A percentile compares a stretch with the other conserved stretches of the same genome.
These are phyloP conservation scores for Anastatus disparis DNA, from an alignment of 1,140 invertebrate genomes.

Conservation along the genomic window DNA sequence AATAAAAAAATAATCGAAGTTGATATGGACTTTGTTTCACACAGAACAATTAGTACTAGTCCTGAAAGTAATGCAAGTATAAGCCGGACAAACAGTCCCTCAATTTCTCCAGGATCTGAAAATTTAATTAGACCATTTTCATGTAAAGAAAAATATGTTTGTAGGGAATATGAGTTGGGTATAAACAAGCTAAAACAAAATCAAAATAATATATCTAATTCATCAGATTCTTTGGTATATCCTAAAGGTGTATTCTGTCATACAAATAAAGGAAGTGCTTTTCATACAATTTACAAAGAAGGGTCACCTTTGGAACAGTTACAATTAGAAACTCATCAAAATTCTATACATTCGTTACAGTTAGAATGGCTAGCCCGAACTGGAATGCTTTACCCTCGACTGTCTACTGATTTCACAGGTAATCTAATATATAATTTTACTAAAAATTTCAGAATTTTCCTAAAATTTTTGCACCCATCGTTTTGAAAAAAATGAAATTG, in stretches of 20 bases:
- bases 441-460: too few species aligned
- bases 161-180: conserved; percentile 37
- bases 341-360: conserved; percentile 82
- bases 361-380: conserved; percentile 86
- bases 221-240: conserved; percentile 58
- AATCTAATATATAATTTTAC: too few species aligned
- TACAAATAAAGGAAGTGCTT: conserved; percentile 59
- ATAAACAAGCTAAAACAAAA: conserved; percentile 50
- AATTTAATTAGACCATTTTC: conserved; percentile 39
- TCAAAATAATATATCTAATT: conserved; percentile 58
- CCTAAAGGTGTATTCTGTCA: conserved; percentile 61
- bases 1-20: neutral
- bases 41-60: conserved; percentile 57
- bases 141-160: conserved; percentile 39
- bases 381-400: conserved; percentile 85
- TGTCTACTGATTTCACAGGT: conserved; percentile 75
- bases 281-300: conserved; percentile 66
- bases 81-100: conserved; percentile 60
- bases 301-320: conserved; percentile 56
- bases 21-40: neutral
- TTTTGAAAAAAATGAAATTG: too few species aligned
- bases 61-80: conserved; percentile 60
- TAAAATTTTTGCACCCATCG: too few species aligned
- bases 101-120: conserved; percentile 62
- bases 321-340: conserved; percentile 54